Evolutionary conservation across 2,888 invertebrate species (phyloP).

Genomic region (Homarus gammarus): DNA sequence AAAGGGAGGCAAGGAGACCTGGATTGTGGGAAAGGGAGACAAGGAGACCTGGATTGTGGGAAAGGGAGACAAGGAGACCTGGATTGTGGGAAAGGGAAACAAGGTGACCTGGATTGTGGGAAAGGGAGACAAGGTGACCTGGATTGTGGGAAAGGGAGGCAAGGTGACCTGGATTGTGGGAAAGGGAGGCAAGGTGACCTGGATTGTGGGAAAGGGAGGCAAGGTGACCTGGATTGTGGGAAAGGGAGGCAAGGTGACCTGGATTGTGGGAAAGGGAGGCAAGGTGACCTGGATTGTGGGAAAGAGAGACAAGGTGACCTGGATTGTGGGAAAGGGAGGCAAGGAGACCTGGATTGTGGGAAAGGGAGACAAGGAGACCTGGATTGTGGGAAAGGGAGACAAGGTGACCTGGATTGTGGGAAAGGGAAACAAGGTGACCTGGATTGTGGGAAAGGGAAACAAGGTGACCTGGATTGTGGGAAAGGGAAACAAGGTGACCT

Average conservation of each 20-base stretch:
- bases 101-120: constrained; percentile 15
- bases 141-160: background rate
- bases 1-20: background rate
- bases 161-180: background rate
- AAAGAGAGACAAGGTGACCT: background rate
- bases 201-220: constrained; percentile 20
- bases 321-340: background rate
- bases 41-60: constrained; percentile 18
- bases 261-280: constrained; percentile 8
- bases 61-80: background rate
- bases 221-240: constrained; percentile 18
- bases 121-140: background rate
- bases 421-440: constrained; percentile 18
- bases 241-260: background rate
- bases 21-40: constrained; percentile 20
- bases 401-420: background rate
- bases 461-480: background rate
- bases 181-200: background rate
- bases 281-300: constrained; percentile 15
- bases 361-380: too few relatives aligned
- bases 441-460: background rate
- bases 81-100: constrained; percentile 8
- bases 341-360: background rate
- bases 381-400: too few relatives aligned
- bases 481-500: constrained; percentile 2